Percentiles rank a stretch among this genome's conserved stretches.
Evolutionary conservation across 1,140 invertebrate genomes (phyloP).

Genomic region (Dolichoris vasculosae): DNA sequence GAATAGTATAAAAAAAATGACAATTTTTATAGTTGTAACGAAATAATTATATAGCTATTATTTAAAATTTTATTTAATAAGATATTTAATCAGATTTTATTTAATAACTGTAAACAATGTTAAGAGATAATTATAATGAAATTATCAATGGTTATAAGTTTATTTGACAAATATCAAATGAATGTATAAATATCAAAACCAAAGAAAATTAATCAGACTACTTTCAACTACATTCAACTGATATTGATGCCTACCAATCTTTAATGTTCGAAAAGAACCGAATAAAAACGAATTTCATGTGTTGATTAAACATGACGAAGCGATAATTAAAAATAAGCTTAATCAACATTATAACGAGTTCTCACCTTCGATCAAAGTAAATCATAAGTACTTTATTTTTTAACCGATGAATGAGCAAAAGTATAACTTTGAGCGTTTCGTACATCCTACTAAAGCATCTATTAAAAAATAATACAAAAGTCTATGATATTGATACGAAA

Average conservation of each 20-base stretch:
- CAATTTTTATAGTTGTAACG: too few species aligned
- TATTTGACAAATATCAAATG: not conserved
- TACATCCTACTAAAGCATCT: not conserved
- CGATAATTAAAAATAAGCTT: slow-evolving; percentile 10
- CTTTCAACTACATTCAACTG: not conserved
- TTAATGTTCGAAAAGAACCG: not conserved
- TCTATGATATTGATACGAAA: not conserved
- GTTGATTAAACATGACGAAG: slow-evolving; percentile 21
- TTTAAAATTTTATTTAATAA: too few species aligned
- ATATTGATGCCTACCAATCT: not conserved
- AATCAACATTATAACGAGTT: slow-evolving; percentile 29
- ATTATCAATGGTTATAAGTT: not conserved
- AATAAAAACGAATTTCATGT: not conserved
- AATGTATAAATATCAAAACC: not conserved
- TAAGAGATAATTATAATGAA: not conserved
- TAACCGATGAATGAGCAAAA: not conserved
- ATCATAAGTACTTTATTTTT: not conserved
- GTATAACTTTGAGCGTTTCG: not conserved
- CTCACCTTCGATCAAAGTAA: slow-evolving; percentile 12
- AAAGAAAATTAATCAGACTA: not conserved
- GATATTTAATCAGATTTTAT: too few species aligned
- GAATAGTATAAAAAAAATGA: too few species aligned
- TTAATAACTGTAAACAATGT: not conserved
- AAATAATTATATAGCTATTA: too few species aligned
- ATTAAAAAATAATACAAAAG: not conserved